Conservation (phyloP, 1,140 invertebrate genomes). For the Radopholus similis region DNA sequence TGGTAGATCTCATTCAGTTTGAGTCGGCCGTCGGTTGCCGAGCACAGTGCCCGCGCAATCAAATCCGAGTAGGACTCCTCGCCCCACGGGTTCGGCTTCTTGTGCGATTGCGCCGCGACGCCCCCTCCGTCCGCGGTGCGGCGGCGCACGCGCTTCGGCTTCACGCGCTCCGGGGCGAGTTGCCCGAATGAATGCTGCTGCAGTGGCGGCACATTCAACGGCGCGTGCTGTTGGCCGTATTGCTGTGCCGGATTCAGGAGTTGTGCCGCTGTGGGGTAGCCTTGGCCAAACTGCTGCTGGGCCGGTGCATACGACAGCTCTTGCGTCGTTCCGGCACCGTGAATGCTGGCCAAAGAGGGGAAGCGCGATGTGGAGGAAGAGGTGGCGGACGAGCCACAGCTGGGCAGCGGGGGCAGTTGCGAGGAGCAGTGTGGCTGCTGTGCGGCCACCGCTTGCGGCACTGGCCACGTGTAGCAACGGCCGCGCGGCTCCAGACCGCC, state of each 20-base stretch:
- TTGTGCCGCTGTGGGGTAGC: no score
- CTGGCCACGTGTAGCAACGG: slow-evolving; percentile 55
- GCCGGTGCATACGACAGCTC: no score
- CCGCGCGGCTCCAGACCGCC: slow-evolving; percentile 39
- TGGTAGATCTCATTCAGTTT: slow-evolving; percentile 60
- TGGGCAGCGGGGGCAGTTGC: neutral
- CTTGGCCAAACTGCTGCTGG: no score
- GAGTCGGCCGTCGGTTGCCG: slow-evolving; percentile 48
- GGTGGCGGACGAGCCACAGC: neutral
- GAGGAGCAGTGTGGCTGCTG: neutral
- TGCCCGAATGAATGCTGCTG: neutral
- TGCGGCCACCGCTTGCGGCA: slow-evolving; percentile 6
- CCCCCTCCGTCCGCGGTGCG: slow-evolving; percentile 40
- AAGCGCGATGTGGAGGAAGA: neutral
- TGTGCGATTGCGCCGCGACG: slow-evolving; percentile 33
- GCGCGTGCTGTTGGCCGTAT: neutral
- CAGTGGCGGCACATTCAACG: neutral
- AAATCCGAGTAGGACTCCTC: slow-evolving; percentile 58
- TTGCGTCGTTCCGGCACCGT: neutral
- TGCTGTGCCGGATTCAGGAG: neutral
- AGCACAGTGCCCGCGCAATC: slow-evolving; percentile 47
- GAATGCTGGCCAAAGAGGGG: neutral
- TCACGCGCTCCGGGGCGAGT: slow-evolving; percentile 15
- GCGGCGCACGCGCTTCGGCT: slow-evolving; percentile 50
- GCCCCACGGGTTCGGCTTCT: slow-evolving; percentile 59